Evolutionary conservation across 2,888 invertebrate genomes (phyloP).

Genomic region (Trachelus tabidus): DNA sequence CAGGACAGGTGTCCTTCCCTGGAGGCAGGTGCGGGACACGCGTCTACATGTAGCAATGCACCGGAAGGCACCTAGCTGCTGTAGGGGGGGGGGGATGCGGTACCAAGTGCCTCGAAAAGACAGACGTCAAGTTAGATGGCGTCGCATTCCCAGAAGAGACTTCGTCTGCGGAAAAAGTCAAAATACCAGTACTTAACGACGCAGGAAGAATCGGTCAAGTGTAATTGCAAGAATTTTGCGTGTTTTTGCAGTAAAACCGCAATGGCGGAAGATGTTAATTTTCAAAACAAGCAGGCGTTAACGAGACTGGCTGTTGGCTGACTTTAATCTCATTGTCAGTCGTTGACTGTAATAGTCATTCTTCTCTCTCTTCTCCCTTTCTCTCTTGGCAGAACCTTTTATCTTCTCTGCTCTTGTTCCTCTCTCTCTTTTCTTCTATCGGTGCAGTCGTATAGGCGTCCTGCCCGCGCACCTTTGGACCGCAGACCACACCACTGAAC

Average conservation of each 20-base stretch:
- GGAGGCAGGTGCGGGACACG: conserved; percentile 22
- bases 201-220: no score
- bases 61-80: neutral
- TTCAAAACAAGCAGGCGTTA: conserved; percentile 52
- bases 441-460: conserved; percentile 46
- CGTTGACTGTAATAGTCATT: neutral
- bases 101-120: neutral
- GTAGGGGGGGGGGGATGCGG: neutral
- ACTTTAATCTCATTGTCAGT: conserved; percentile 43
- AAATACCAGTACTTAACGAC: no score
- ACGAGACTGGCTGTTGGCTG: conserved; percentile 45
- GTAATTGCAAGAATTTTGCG: no score
- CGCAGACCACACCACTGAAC: conserved; percentile 56
- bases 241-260: no score
- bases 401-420: conserved; percentile 24
- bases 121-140: neutral
- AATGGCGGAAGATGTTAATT: conserved; percentile 26
- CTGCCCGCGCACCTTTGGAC: conserved; percentile 46
- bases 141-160: neutral
- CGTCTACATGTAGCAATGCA: neutral
- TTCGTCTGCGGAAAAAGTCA: no score
- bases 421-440: conserved; percentile 19
- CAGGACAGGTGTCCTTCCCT: conserved; percentile 28
- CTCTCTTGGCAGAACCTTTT: conserved; percentile 22
- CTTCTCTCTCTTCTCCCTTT: conserved; percentile 22